Conservation (phyloP, 1,140 invertebrate species). For the Portunus trituberculatus region DNA sequence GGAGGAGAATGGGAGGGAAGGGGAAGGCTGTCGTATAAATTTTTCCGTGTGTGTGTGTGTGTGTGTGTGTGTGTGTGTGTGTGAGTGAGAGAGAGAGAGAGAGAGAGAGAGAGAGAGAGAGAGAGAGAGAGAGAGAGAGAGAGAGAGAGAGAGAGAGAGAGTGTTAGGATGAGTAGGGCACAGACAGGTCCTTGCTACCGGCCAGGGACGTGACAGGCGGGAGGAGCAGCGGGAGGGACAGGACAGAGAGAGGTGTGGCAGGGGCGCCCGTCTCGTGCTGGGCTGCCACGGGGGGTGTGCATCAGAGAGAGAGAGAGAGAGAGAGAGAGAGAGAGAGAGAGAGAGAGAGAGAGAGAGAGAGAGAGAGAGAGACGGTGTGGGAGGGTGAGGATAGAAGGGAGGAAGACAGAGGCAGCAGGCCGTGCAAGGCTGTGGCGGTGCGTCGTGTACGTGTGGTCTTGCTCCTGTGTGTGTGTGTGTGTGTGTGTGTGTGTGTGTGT, state of each 20-base stretch:
- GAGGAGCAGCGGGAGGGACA: too few relatives aligned
- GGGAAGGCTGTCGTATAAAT: background rate
- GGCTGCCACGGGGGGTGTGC: background rate
- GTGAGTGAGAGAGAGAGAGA: background rate
- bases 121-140: slow-evolving; percentile 54
- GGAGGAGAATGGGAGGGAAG: background rate
- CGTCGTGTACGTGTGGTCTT: background rate
- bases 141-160: slow-evolving; percentile 38
- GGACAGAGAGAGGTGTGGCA: too few relatives aligned
- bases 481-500: background rate
- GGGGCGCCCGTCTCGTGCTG: background rate
- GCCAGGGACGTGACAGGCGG: too few relatives aligned
- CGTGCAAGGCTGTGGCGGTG: slow-evolving; percentile 22
- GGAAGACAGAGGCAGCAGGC: slow-evolving; percentile 32
- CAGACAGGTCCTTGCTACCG: too few relatives aligned
- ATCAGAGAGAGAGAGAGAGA: slow-evolving; percentile 36
- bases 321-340: background rate
- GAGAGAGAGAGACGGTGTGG: background rate
- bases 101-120: slow-evolving; percentile 37
- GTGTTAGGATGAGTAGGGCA: background rate
- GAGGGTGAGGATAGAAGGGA: background rate
- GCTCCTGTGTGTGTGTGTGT: background rate
- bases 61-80: background rate
- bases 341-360: background rate
- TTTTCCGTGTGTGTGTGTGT: background rate